Evolutionary conservation across 2,113 vertebrate genomes (phyloP).

Genomic region (Xiphophorus hellerii): DNA sequence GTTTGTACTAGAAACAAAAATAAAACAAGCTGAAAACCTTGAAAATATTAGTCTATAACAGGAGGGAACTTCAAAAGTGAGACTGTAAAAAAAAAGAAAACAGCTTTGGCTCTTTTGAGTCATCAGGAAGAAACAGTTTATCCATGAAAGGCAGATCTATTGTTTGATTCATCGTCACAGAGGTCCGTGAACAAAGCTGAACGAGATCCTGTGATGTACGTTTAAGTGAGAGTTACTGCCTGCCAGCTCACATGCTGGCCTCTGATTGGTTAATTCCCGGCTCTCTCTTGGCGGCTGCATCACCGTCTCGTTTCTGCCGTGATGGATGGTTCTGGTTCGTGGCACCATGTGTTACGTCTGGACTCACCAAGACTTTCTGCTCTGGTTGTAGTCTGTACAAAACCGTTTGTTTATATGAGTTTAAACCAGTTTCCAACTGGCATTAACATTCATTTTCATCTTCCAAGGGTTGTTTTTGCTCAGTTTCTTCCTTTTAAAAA

Average conservation of each 20-base stretch:
- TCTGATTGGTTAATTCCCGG: slow-evolving; percentile 34
- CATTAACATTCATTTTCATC: background rate
- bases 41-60: background rate
- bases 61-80: background rate
- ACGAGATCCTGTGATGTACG: background rate
- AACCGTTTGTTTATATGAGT: background rate
- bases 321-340: slow-evolving; percentile 48
- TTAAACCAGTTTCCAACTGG: background rate
- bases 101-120: background rate
- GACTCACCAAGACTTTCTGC: slow-evolving; percentile 12
- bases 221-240: background rate
- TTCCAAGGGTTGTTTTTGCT: background rate
- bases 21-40: background rate
- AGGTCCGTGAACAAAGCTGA: background rate
- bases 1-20: too few species aligned
- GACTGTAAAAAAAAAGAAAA: background rate
- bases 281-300: slow-evolving; percentile 18
- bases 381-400: slow-evolving; percentile 2
- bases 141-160: background rate
- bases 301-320: slow-evolving; percentile 32
- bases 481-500: background rate
- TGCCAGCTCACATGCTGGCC: background rate
- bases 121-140: background rate
- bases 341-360: slow-evolving; percentile 46
- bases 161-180: background rate